These are phyloP conservation scores for Chanos chanos DNA, from an alignment of 2,797 vertebrate species.

Conservation along the genomic window DNA sequence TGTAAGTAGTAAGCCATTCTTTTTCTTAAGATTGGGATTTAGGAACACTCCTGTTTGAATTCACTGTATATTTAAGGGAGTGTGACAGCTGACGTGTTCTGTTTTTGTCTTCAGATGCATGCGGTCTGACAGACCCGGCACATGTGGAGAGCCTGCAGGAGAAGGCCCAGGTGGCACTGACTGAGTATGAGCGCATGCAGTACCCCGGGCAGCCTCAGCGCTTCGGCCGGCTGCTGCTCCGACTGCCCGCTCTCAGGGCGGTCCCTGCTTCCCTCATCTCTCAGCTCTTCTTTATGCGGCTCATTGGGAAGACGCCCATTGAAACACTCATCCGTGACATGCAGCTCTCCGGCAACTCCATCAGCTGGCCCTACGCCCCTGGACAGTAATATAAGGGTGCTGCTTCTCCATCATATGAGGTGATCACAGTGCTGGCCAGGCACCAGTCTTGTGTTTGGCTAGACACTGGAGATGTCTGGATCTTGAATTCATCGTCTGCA, in stretches of 20 bases:
- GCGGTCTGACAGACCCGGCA: conserved; percentile 85
- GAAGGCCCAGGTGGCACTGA: conserved; percentile 92
- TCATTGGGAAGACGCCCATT: conserved; percentile 93
- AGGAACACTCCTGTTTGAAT: neutral
- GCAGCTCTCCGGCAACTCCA: conserved; percentile 91
- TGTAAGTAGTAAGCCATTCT: too few species aligned
- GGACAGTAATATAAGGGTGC: conserved; percentile 73
- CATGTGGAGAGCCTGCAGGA: conserved; percentile 93
- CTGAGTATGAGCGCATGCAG: conserved; percentile 87
- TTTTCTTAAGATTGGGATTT: too few species aligned
- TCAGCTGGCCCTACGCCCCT: conserved; percentile 90
- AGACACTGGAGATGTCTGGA: neutral
- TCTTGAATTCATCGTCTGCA: neutral
- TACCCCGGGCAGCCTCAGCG: conserved; percentile 89
- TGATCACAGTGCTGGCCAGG: neutral
- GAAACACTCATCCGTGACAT: conserved; percentile 95
- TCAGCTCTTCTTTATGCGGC: conserved; percentile 94
- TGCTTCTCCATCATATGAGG: neutral
- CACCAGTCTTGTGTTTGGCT: neutral
- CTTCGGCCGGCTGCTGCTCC: conserved; percentile 85
- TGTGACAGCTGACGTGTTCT: conserved; percentile 6
- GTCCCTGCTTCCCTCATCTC: conserved; percentile 90
- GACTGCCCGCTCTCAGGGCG: conserved; percentile 84
- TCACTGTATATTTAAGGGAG: neutral
- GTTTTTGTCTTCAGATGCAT: conserved; percentile 77